A percentile compares a stretch with the other conserved stretches of the same genome.
These are phyloP conservation scores for Trachops cirrhosus DNA, from an alignment of 2,797 vertebrate species.

Conservation along the genomic window DNA sequence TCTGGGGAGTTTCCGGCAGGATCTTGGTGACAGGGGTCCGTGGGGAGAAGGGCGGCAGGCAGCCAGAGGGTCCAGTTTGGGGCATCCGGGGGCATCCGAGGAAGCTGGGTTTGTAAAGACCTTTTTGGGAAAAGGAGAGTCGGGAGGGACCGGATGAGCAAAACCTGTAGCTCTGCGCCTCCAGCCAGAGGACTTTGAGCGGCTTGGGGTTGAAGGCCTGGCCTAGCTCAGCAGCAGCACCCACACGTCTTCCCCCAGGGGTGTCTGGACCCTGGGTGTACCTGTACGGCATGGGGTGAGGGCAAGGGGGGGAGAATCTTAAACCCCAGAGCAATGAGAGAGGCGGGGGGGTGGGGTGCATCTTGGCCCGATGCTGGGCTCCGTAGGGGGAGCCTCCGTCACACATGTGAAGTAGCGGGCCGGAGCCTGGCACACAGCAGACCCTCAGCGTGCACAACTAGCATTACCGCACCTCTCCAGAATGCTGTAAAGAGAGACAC, in stretches of 20 bases:
- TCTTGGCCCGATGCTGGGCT: not conserved
- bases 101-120: not conserved
- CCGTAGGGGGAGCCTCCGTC: rapidly evolving
- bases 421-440: not conserved
- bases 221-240: not conserved
- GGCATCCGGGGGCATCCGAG: not conserved
- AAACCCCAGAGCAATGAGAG: not conserved
- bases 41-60: not conserved
- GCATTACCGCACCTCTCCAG: not conserved
- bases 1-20: slow-evolving; percentile 53
- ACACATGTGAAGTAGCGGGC: rapidly evolving
- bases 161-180: not conserved
- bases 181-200: not conserved
- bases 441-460: too few relatives aligned
- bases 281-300: rapidly evolving
- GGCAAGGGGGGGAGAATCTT: not conserved
- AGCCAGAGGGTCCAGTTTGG: not conserved
- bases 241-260: too few relatives aligned
- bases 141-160: not conserved
- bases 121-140: not conserved
- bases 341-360: not conserved
- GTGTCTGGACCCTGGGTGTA: not conserved
- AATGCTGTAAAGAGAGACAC: not conserved
- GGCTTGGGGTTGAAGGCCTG: not conserved
- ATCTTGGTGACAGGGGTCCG: not conserved